Base-by-base conservation (phyloP, 2,797 vertebrate species). In the Hippoglossus hippoglossus region DNA sequence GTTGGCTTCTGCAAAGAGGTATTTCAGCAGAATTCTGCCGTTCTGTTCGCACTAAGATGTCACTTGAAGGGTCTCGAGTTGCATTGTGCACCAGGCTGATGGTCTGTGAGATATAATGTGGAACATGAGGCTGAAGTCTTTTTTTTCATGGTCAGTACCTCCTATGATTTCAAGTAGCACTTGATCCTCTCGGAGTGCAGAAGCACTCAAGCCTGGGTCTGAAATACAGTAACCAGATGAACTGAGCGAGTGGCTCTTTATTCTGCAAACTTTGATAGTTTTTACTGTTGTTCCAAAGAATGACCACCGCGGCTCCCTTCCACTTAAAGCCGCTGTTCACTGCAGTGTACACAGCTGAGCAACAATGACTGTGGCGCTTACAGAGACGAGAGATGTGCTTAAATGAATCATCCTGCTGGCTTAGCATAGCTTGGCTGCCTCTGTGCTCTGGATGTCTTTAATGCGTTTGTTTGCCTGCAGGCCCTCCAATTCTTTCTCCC, bases 391-490 rank as follows among this genome's bases (percentile, higher is more conserved):
- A 88, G 93, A 94, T 91, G 90, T 71, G 90, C 93, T 93, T 92
- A 93, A 94, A 93, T 93, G 93, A 93, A 93, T 94, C 93, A 94
- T 93, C 88, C 89, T 77, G 84, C 91, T 94, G 92, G 92, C 92
- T 94, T 93, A 92, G 90, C 93, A 81, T 87, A 92, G 91, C 92
- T 94, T 91, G 91, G 93, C 92, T 93, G 91, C 90, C 82, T 93
- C 89, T 81, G 79, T 92, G 90, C 90, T 93, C 83, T 91, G 86
- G 89, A 89, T 84, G 83, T 88, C 88, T 93, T 92, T 92, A 94
- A 93, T 88, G 87, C 79, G 63, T 92, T 92, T 93, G 89, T 92
- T 90, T 94, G 93, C 93, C 93, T 91, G 82, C 89, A 75, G 92
- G 92, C 84, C 90, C 70, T 79, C 74, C 60, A 28, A 86, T 92